These are phyloP conservation scores for Antitype chi DNA, from an alignment of 2,888 invertebrate species.

Conservation along the genomic window DNA sequence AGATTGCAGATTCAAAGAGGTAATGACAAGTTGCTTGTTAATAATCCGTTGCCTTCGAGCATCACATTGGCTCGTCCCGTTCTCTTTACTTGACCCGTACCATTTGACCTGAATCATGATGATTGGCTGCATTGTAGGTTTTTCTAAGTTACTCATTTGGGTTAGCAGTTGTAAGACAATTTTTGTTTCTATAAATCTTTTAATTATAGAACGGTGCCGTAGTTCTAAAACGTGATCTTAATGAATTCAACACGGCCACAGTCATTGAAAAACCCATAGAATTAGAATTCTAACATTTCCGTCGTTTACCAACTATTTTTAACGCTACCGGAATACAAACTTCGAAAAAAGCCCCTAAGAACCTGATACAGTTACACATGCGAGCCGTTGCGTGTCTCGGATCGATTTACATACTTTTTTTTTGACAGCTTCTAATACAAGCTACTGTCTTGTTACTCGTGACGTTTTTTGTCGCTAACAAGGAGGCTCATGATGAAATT, in stretches of 20 bases:
- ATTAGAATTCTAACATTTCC: constrained; percentile 42
- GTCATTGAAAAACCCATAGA: constrained; percentile 35
- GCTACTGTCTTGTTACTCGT: constrained; percentile 86
- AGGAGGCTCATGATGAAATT: constrained; percentile 76
- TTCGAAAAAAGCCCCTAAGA: constrained; percentile 51
- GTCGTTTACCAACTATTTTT: constrained; percentile 46
- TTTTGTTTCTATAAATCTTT: background rate
- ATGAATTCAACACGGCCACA: constrained; percentile 19
- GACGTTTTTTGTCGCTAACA: constrained; percentile 75
- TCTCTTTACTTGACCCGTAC: constrained; percentile 35
- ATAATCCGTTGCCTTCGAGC: constrained; percentile 20
- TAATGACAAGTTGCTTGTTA: constrained; percentile 39
- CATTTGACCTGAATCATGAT: constrained; percentile 24
- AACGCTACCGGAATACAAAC: constrained; percentile 48
- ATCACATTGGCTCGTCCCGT: background rate
- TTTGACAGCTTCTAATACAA: constrained; percentile 79
- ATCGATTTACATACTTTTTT: constrained; percentile 85
- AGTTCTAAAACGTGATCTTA: background rate
- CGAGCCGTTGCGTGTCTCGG: constrained; percentile 82
- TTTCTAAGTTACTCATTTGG: background rate
- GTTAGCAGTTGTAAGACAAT: background rate
- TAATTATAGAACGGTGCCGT: background rate
- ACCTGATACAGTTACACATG: constrained; percentile 70
- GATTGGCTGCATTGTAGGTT: constrained; percentile 1
- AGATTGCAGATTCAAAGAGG: constrained; percentile 30